Percentiles rank a stretch among this genome's conserved stretches.
These are phyloP conservation scores for Dolichopus griseipennis DNA, from an alignment of 2,888 invertebrate genomes.

Conservation along the genomic window DNA sequence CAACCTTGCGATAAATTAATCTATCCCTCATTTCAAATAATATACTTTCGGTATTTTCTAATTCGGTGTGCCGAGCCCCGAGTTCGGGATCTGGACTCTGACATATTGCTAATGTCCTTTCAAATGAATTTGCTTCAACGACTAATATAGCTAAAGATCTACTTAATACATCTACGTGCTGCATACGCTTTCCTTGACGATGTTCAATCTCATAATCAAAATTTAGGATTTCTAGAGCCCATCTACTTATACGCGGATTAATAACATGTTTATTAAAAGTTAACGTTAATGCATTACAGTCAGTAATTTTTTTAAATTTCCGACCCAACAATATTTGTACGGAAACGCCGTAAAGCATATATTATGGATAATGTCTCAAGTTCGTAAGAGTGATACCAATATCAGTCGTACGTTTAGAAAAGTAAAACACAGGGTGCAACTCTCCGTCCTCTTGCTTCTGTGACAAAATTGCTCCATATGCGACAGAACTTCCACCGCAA, in stretches of 20 bases:
- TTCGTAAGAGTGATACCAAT: slow-evolving; percentile 17
- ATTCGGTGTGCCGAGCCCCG: slow-evolving; percentile 9
- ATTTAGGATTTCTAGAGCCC: slow-evolving; percentile 17
- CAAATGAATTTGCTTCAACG: slow-evolving; percentile 14
- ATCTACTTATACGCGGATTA: slow-evolving; percentile 12
- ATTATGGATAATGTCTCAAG: slow-evolving; percentile 19
- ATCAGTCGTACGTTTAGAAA: slow-evolving; percentile 17
- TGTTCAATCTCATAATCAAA: slow-evolving; percentile 15
- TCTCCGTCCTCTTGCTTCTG: slow-evolving; percentile 22
- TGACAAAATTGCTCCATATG: slow-evolving; percentile 27
- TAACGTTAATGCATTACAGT: slow-evolving; percentile 10
- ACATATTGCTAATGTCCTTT: slow-evolving; percentile 14
- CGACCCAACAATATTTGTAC: slow-evolving; percentile 17
- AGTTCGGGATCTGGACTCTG: slow-evolving; percentile 15
- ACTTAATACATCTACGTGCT: slow-evolving; percentile 18
- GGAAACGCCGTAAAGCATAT: slow-evolving; percentile 16
- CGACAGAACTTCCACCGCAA: not conserved
- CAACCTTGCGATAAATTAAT: slow-evolving; percentile 16
- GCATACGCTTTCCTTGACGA: slow-evolving; percentile 16
- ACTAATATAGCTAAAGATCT: slow-evolving; percentile 13
- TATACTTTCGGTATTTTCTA: slow-evolving; percentile 15
- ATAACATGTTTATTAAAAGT: slow-evolving; percentile 10
- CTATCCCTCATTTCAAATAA: slow-evolving; percentile 19
- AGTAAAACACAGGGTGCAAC: slow-evolving; percentile 22
- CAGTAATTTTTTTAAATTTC: slow-evolving; percentile 16